Conservation (phyloP, 2,888 invertebrate genomes). For the Rugalucina vietnamica region DNA sequence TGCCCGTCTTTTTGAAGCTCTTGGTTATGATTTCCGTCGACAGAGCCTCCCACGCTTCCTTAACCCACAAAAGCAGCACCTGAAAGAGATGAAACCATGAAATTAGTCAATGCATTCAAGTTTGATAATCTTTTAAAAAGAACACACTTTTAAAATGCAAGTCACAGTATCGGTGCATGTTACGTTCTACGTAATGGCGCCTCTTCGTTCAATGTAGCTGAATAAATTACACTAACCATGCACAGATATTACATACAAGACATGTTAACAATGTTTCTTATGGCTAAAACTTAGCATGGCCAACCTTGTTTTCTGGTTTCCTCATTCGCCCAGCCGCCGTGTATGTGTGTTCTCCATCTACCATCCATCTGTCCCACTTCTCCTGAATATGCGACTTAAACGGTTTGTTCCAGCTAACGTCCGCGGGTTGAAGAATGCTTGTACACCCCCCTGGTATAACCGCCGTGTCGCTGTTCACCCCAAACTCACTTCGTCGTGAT, state of each 20-base stretch:
- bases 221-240: too few species aligned
- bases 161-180: too few species aligned
- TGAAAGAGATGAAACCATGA: not conserved
- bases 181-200: too few species aligned
- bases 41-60: constrained; percentile 18
- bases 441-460: constrained; percentile 35
- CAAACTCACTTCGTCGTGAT: constrained; percentile 27
- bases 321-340: not conserved
- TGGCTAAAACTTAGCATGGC: not conserved
- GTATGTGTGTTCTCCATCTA: constrained; percentile 10
- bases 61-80: constrained; percentile 19
- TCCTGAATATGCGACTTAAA: constrained; percentile 23
- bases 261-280: too few species aligned
- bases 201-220: too few species aligned
- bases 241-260: too few species aligned
- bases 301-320: not conserved
- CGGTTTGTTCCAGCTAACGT: constrained; percentile 37
- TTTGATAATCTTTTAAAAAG: too few species aligned
- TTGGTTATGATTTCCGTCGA: not conserved
- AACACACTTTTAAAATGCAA: too few species aligned
- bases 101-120: too few species aligned
- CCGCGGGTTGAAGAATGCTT: constrained; percentile 31
- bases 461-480: constrained; percentile 8
- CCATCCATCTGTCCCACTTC: constrained; percentile 39
- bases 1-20: constrained; percentile 28